phyloP scores from a whole-genome alignment of 2,888 invertebrate species.

The Gordius sp. region DNA sequence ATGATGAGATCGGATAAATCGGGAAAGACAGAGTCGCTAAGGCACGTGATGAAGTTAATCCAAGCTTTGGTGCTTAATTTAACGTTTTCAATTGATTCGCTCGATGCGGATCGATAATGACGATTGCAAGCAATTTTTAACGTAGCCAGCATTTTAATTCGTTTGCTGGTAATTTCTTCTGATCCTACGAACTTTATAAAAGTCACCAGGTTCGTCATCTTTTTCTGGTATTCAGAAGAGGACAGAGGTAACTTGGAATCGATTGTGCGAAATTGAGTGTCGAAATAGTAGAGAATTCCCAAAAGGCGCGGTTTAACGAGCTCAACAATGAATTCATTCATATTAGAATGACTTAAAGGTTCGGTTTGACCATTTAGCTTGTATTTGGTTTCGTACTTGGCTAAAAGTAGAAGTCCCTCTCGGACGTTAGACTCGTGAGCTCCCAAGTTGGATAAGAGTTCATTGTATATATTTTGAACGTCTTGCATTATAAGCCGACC shows the following conservation, averaged over 20 bases:
- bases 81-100: no score
- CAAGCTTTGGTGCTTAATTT: no score
- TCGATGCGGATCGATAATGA: no score
- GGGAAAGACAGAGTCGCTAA: no score
- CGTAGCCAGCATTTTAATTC: background rate
- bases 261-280: background rate
- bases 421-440: background rate
- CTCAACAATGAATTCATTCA: background rate
- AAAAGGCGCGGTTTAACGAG: background rate
- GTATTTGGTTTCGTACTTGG: conserved; percentile 8
- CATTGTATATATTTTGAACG: background rate
- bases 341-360: no score
- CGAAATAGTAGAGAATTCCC: background rate
- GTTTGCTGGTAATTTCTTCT: background rate
- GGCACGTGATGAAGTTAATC: no score
- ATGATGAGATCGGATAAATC: no score
- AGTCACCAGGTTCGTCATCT: no score
- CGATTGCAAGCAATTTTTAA: background rate
- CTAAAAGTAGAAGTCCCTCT: background rate
- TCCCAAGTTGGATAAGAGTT: background rate
- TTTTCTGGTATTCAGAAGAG: no score
- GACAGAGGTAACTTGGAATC: no score
- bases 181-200: background rate
- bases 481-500: background rate
- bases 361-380: background rate